Conservation (phyloP, 2,113 vertebrate species). For the Dromaius novaehollandiae region DNA sequence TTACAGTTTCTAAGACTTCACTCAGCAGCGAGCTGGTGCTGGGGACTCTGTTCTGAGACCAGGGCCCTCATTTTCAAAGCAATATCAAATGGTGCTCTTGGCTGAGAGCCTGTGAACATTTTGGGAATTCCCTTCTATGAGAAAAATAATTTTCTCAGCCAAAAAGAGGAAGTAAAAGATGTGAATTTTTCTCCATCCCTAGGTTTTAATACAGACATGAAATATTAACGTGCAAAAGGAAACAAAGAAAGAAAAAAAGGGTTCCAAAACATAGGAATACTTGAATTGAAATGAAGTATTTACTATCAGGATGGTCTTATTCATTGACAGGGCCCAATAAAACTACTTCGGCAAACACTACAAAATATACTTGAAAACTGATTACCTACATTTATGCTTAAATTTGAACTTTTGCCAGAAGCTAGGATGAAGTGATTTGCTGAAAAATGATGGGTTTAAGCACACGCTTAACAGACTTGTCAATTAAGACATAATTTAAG, state of each 20-base stretch:
- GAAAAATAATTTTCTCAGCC: neutral
- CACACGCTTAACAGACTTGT: neutral
- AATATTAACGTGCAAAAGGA: neutral
- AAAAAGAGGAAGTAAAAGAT: neutral
- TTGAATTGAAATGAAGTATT: neutral
- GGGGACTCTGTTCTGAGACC: neutral
- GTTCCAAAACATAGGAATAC: accelerated
- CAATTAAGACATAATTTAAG: neutral
- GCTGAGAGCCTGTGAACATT: neutral
- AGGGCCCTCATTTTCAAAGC: neutral
- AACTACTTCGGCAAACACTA: neutral
- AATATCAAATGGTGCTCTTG: neutral
- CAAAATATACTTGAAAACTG: neutral
- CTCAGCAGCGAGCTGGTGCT: neutral
- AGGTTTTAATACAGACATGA: neutral
- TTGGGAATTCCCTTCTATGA: neutral
- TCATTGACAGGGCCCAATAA: neutral
- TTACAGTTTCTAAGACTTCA: neutral
- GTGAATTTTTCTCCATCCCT: neutral
- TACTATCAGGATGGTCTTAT: neutral
- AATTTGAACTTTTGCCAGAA: neutral
- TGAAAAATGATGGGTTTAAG: neutral
- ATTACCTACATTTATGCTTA: neutral
- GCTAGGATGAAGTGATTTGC: neutral
- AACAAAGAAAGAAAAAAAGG: neutral